Conservation (phyloP, 2,888 invertebrate genomes). For the Xanthostigma xanthostigma region DNA sequence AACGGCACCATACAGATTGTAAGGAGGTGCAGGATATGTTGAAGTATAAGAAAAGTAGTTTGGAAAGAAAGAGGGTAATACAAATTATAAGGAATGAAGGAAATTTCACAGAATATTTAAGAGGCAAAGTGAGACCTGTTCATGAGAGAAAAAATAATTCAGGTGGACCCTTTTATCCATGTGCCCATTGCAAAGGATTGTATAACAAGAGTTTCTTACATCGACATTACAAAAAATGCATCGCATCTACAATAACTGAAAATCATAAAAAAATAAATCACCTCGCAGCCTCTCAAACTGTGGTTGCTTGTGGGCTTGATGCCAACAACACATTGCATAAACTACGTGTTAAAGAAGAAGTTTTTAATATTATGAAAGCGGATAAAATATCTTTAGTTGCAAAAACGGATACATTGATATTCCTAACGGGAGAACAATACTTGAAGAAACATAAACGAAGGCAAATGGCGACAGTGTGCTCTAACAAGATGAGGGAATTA, state of each 20-base stretch:
- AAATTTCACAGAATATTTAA: conserved; percentile 9
- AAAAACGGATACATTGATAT: conserved; percentile 8
- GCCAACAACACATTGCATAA: conserved; percentile 3
- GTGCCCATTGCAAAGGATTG: conserved; percentile 9
- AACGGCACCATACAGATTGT: conserved; percentile 10
- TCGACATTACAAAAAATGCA: conserved; percentile 8
- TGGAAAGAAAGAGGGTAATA: conserved; percentile 8
- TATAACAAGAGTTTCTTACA: conserved; percentile 8
- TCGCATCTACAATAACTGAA: conserved; percentile 1
- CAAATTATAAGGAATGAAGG: conserved; percentile 8
- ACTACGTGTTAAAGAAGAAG: conserved; percentile 4
- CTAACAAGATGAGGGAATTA: conserved; percentile 5
- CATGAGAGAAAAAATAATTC: conserved; percentile 2
- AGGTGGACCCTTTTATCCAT: conserved; percentile 8
- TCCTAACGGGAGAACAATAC: conserved; percentile 8
- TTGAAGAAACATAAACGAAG: conserved; percentile 10
- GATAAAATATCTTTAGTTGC: conserved; percentile 2
- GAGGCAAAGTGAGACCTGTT: conserved; percentile 7
- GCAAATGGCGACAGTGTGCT: conserved; percentile 6
- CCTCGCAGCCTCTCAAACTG: conserved; percentile 7
- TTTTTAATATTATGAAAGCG: conserved; percentile 4
- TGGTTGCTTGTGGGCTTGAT: conserved; percentile 7
- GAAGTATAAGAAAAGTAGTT: conserved; percentile 7
- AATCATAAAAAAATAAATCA: conserved; percentile 4
- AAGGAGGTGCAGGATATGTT: conserved; percentile 8